Percentiles rank a stretch among this genome's conserved stretches.
phyloP scores from a whole-genome alignment of 2,888 invertebrate genomes.

The Teleiodes luculella region DNA sequence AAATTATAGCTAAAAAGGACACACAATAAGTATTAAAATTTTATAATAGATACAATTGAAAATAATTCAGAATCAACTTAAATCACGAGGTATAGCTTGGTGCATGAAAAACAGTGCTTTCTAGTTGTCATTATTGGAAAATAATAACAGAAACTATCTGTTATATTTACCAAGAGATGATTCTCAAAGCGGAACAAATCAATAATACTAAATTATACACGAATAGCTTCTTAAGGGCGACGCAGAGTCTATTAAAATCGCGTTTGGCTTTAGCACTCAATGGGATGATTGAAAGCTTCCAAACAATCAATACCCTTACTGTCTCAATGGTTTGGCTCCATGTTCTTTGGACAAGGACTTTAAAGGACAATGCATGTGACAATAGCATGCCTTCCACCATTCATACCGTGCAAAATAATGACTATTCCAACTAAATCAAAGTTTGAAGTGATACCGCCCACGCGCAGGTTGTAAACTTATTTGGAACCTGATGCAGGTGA shows the following conservation, averaged over 20 bases:
- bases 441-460: constrained; percentile 63
- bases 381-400: constrained; percentile 58
- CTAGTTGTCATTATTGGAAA: too few relatives aligned
- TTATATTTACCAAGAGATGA: constrained; percentile 25
- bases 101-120: too few relatives aligned
- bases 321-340: constrained; percentile 68
- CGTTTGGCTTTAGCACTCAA: constrained; percentile 71
- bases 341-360: constrained; percentile 71
- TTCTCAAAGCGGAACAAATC: constrained; percentile 53
- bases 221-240: constrained; percentile 68
- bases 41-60: too few relatives aligned
- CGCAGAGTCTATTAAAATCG: constrained; percentile 74
- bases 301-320: constrained; percentile 63
- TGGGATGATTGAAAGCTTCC: constrained; percentile 72
- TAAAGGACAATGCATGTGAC: constrained; percentile 61
- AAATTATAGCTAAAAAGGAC: too few relatives aligned
- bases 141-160: background rate
- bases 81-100: too few relatives aligned
- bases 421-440: constrained; percentile 60
- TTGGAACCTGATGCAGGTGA: background rate
- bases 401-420: constrained; percentile 57
- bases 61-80: too few relatives aligned
- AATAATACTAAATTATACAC: constrained; percentile 59
- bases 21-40: too few relatives aligned
- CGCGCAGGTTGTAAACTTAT: constrained; percentile 33